phyloP scores from a whole-genome alignment of 1,140 invertebrate species.

The Drosophila triauraria region DNA sequence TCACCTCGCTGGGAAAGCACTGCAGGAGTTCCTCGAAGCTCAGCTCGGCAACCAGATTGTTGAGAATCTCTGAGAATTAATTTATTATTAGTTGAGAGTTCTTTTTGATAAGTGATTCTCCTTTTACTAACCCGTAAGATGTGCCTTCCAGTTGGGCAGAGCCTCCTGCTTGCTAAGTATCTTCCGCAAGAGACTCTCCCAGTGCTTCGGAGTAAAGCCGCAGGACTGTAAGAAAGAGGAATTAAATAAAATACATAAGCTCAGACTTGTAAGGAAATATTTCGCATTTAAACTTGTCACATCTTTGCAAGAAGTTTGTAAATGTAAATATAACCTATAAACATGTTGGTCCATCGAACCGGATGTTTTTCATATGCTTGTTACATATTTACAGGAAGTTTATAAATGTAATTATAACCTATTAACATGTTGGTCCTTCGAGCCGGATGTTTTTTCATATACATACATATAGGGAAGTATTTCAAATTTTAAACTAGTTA shows the following conservation, averaged over 20 bases:
- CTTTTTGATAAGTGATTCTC: background rate
- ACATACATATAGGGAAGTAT: too few relatives aligned
- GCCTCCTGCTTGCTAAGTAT: constrained; percentile 77
- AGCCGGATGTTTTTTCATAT: too few relatives aligned
- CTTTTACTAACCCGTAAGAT: constrained; percentile 63
- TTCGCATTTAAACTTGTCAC: too few relatives aligned
- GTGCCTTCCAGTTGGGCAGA: constrained; percentile 74
- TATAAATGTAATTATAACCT: too few relatives aligned
- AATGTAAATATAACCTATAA: too few relatives aligned
- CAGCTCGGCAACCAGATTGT: constrained; percentile 73
- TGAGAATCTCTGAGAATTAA: constrained; percentile 69
- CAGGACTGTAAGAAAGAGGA: constrained; percentile 59
- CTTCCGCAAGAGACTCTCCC: constrained; percentile 77
- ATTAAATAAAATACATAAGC: background rate
- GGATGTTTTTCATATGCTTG: too few relatives aligned
- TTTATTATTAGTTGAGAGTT: background rate
- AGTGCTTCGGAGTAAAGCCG: constrained; percentile 79
- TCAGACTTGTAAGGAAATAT: too few relatives aligned
- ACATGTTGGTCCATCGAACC: too few relatives aligned
- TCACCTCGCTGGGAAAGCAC: constrained; percentile 80
- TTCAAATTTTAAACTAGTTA: too few relatives aligned
- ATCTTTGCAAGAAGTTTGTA: too few relatives aligned
- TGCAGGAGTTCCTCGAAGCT: constrained; percentile 81
- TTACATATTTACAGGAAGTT: too few relatives aligned
- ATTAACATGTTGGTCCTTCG: too few relatives aligned